Base-by-base conservation (phyloP, 2,797 vertebrate genomes). In the Trematomus bernacchii region DNA sequence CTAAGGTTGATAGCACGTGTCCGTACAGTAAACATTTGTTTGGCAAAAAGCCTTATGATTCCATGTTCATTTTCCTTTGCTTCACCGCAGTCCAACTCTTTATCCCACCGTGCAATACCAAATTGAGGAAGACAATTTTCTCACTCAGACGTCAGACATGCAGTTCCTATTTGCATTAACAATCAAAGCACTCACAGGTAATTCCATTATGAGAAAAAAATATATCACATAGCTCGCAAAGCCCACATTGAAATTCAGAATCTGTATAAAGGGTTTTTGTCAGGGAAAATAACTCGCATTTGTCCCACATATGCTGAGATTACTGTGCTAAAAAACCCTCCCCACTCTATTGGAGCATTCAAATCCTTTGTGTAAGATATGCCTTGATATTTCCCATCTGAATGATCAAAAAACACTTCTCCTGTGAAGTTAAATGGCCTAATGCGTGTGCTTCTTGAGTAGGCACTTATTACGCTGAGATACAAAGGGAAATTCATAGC, bases 181-280 rank as follows among this genome's bases (percentile, higher is more conserved):
- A 66, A 71, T 46, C 21, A 43, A 30, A 69, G 62, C 52, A 18
- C 55, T 81, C 21, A 13, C 7, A 59, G 23, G 55, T 19, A 21
- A 57, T 65, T 60, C 46, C 10, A 42, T 44, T 23, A 27, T 4
- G 15, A 44, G 27, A 27, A 70, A 13, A 54, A 10, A 15, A 16
- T 5, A 60, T 52, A 12, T 6, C 18, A 30, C 15, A 30, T 2
- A 15, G 66, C 40, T 66, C 23, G 8, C 10, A 5, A 11, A 10
- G 23, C 9, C 4, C 18, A 47, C 23, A 68, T 5, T 58, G 12
- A 37, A 55, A 47, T 65, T 77, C 43, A 51, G n/a, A 43, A 54
- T 68, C n/a, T 3, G 4, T 14, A 51, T 53, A 27, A 54, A 72
- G 48, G 40, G 9, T 21, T 72, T 77, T 67, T 21, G 27, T 57